Conservation (phyloP, 2,113 vertebrate species). For the Dolichallabes microphthalmus region DNA sequence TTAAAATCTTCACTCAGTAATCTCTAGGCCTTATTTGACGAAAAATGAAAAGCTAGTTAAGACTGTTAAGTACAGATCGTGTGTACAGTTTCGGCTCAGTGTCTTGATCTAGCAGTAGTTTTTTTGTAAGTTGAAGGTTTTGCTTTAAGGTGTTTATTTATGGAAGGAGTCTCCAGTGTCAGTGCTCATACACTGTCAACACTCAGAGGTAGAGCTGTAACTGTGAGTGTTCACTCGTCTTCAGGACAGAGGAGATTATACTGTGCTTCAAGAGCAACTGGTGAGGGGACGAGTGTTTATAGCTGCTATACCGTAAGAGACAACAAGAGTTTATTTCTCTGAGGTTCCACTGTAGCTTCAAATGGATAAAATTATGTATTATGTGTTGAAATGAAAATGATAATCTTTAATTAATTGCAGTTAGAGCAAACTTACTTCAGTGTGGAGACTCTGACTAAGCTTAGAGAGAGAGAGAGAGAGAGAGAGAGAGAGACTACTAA, state of each 20-base stretch:
- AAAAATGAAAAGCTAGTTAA: neutral
- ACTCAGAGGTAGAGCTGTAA: too few species aligned
- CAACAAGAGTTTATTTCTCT: neutral
- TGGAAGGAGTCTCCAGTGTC: too few species aligned
- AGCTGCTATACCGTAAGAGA: neutral
- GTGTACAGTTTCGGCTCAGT: neutral
- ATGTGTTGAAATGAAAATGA: neutral
- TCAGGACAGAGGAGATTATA: too few species aligned
- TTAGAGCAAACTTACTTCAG: too few species aligned
- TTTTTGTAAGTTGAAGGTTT: too few species aligned
- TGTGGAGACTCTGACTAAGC: too few species aligned
- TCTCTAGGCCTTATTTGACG: neutral
- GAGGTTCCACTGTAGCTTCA: neutral
- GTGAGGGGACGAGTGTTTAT: neutral
- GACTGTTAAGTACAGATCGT: too few species aligned
- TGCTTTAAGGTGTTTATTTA: too few species aligned
- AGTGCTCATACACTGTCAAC: too few species aligned
- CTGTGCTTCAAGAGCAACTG: neutral
- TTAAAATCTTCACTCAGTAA: neutral
- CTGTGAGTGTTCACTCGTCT: too few species aligned
- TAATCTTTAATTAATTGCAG: too few species aligned
- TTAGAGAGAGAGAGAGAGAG: neutral
- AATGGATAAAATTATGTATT: neutral
- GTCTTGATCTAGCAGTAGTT: neutral
- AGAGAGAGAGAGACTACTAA: neutral